A percentile compares a stretch with the other conserved stretches of the same genome.
Evolutionary conservation across 2,797 vertebrate species (phyloP).

Genomic region (Sebastes kiyomatsui): DNA sequence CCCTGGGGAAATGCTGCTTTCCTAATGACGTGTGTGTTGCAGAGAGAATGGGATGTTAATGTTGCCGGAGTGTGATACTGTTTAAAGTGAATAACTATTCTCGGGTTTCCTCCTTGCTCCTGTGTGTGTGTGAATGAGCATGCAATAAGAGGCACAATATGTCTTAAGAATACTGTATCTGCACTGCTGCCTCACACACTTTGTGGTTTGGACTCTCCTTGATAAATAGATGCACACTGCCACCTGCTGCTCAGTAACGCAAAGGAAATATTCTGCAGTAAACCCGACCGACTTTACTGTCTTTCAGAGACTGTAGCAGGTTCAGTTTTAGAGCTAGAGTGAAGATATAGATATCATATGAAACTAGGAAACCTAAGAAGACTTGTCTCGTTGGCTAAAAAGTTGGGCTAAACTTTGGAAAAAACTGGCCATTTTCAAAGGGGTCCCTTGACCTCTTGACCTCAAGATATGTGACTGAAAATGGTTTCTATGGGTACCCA

Average conservation of each 20-base stretch:
- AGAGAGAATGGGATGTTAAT: slow-evolving; percentile 33
- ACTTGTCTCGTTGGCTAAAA: too few relatives aligned
- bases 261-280: background rate
- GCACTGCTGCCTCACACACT: background rate
- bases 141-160: background rate
- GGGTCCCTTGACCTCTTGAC: too few relatives aligned
- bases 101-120: background rate
- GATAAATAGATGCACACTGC: slow-evolving; percentile 43
- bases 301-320: too few relatives aligned
- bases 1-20: slow-evolving; percentile 49
- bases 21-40: slow-evolving; percentile 46
- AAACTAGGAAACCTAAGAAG: too few relatives aligned
- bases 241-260: slow-evolving; percentile 57
- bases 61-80: slow-evolving; percentile 24
- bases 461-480: too few relatives aligned
- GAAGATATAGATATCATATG: too few relatives aligned
- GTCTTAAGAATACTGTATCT: slow-evolving; percentile 18
- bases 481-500: too few relatives aligned
- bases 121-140: slow-evolving; percentile 13
- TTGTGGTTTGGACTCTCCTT: background rate
- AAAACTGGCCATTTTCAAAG: too few relatives aligned
- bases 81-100: slow-evolving; percentile 32
- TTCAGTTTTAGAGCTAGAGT: too few relatives aligned
- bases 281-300: too few relatives aligned
- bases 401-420: too few relatives aligned